A percentile compares a stretch with the other conserved stretches of the same genome.
Conservation (phyloP, 30 jellyfish, hydroid and myxozoan species). For the Nemopilema nomurai region DNA sequence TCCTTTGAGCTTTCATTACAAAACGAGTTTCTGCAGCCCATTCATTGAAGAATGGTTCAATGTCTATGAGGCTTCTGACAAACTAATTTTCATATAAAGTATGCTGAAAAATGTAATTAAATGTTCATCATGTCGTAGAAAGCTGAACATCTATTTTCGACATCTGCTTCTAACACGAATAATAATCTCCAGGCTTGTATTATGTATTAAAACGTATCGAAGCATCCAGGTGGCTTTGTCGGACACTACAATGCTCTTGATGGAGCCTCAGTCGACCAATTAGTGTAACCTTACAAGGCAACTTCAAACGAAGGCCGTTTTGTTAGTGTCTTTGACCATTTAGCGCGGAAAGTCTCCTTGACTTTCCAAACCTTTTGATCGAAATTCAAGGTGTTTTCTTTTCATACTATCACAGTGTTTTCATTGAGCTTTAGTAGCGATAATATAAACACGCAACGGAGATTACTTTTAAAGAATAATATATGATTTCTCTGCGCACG, state of each 20-base stretch:
- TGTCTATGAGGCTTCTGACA: not conserved
- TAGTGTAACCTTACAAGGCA: not conserved
- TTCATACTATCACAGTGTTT: too few relatives aligned
- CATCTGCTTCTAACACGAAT: conserved; percentile 8
- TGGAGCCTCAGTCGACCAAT: not conserved
- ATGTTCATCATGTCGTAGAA: not conserved
- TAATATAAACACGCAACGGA: not conserved
- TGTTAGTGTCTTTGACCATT: not conserved
- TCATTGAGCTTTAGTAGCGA: too few relatives aligned
- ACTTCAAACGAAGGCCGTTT: not conserved
- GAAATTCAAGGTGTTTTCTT: not conserved
- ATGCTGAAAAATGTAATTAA: not conserved
- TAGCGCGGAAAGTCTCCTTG: too few relatives aligned
- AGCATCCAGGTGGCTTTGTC: conserved; percentile 43
- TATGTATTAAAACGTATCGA: not conserved
- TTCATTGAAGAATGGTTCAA: not conserved
- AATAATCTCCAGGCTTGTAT: not conserved
- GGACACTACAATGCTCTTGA: conserved; percentile 20
- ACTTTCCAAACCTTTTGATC: not conserved
- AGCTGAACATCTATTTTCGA: not conserved
- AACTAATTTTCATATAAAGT: not conserved
- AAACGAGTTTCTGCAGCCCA: not conserved
- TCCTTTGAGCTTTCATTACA: not conserved
- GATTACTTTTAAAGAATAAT: too few relatives aligned
- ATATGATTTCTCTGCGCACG: too few relatives aligned